phyloP scores from a whole-genome alignment of 2,797 vertebrate genomes.

The Novumbra hubbsi region DNA sequence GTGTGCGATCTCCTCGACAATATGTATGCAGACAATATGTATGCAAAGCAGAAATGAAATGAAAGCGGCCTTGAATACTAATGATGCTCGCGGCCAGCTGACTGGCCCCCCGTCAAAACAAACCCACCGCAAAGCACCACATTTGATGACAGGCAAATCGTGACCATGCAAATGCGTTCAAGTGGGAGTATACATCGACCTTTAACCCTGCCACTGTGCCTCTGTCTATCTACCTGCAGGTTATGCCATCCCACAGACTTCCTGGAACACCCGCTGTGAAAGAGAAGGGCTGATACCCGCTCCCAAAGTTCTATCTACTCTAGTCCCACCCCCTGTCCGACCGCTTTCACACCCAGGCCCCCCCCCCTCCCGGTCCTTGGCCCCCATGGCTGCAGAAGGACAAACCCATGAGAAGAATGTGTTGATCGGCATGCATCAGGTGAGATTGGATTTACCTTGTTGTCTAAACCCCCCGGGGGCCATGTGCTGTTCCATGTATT shows the following conservation, averaged over 20 bases:
- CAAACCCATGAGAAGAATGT: slow-evolving; percentile 74
- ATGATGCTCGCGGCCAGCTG: too few relatives aligned
- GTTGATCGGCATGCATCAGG: slow-evolving; percentile 74
- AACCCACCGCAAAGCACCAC: too few relatives aligned
- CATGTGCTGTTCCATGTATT: too few relatives aligned
- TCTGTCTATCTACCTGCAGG: slow-evolving; percentile 54
- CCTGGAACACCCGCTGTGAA: slow-evolving; percentile 75
- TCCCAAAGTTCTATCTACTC: slow-evolving; percentile 50
- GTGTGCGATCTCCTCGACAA: too few relatives aligned
- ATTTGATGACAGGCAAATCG: too few relatives aligned
- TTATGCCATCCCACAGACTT: slow-evolving; percentile 78
- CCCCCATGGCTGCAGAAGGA: slow-evolving; percentile 80
- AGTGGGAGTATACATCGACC: too few relatives aligned
- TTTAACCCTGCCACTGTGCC: not conserved
- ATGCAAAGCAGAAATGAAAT: too few relatives aligned
- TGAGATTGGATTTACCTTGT: slow-evolving; percentile 36
- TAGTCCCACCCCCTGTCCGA: slow-evolving; percentile 29
- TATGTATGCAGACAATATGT: too few relatives aligned
- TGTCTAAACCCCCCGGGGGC: too few relatives aligned
- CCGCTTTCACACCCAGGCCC: slow-evolving; percentile 12
- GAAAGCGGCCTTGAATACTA: too few relatives aligned
- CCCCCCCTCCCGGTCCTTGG: slow-evolving; percentile 35
- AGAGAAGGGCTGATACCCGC: slow-evolving; percentile 79
- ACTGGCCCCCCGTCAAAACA: too few relatives aligned
- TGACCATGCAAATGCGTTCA: too few relatives aligned